Conservation (phyloP, 2,797 vertebrate species). For the Aeoliscus strigatus region DNA sequence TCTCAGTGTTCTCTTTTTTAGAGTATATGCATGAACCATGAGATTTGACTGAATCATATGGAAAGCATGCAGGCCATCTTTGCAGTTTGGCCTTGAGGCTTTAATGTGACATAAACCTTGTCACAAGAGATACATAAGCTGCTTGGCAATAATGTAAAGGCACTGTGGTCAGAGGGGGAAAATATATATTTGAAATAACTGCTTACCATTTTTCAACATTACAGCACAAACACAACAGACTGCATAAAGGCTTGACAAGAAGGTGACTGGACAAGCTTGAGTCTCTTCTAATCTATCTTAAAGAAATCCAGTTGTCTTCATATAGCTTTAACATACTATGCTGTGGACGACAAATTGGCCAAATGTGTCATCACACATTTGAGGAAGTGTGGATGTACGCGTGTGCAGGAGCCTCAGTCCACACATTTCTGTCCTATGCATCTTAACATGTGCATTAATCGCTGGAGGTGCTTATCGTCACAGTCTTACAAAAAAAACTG, state of each 20-base stretch:
- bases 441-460: background rate
- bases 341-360: no score
- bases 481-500: constrained; percentile 18
- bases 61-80: constrained; percentile 5
- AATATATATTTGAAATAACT: constrained; percentile 2
- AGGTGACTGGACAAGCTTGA: no score
- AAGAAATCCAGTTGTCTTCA: no score
- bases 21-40: background rate
- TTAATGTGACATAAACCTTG: constrained; percentile 9
- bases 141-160: constrained; percentile 12
- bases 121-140: constrained; percentile 7
- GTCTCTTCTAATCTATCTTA: no score
- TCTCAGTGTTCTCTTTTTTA: no score
- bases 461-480: constrained; percentile 6
- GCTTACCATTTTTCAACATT: constrained; percentile 11
- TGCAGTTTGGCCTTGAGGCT: constrained; percentile 11
- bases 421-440: background rate
- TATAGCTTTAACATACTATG: no score
- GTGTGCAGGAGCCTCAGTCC: no score
- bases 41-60: background rate
- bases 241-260: no score
- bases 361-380: no score
- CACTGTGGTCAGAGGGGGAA: constrained; percentile 7
- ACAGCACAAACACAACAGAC: constrained; percentile 17
- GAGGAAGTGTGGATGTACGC: no score